Percentiles rank a stretch among this genome's conserved stretches.
Evolutionary conservation across 53 echinoderm and acorn worm species (phyloP).

Genomic region (Arbacia lixula): DNA sequence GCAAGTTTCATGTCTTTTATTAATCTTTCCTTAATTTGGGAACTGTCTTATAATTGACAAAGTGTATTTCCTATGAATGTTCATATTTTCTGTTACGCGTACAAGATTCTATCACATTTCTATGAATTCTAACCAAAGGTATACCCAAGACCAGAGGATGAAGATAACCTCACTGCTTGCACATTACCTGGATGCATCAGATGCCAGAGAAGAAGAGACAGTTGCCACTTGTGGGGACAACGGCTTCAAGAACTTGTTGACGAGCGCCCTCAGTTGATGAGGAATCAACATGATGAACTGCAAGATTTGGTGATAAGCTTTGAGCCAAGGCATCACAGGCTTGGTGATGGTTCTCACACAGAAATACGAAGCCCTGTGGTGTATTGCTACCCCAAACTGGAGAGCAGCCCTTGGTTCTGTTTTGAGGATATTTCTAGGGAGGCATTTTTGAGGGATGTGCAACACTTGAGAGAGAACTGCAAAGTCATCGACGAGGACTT

Average conservation of each 20-base stretch:
- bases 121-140: no score
- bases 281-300: background rate
- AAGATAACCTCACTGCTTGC: no score
- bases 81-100: no score
- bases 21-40: no score
- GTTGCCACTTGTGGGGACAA: background rate
- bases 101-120: no score
- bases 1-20: no score
- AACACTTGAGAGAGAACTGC: background rate
- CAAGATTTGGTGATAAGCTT: slow-evolving; percentile 21
- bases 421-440: background rate
- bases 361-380: slow-evolving; percentile 69
- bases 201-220: slow-evolving; percentile 23
- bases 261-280: background rate
- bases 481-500: slow-evolving; percentile 50
- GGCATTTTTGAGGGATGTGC: background rate
- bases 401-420: slow-evolving; percentile 5
- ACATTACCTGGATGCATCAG: slow-evolving; percentile 62
- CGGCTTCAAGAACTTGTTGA: background rate
- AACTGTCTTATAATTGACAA: no score
- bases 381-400: slow-evolving; percentile 47
- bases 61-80: no score
- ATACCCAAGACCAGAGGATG: background rate
- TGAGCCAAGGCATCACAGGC: background rate
- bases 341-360: background rate